Evolutionary conservation across 1,140 invertebrate species (phyloP), one percentile per base, ranked within the genome.

Genomic region (Bombus confusus): DNA sequence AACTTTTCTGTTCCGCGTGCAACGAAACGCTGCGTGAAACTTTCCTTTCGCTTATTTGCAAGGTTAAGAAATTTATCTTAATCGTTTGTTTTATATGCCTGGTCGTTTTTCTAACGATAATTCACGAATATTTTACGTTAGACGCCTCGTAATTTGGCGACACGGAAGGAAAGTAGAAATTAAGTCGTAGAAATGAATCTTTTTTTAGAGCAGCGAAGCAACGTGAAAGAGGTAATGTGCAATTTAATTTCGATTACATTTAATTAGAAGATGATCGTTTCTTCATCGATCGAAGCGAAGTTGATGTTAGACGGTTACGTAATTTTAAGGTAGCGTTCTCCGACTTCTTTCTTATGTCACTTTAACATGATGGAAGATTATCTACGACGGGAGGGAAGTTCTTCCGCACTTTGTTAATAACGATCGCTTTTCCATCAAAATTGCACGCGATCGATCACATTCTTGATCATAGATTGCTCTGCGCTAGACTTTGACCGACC

Each of bases 1-100:
- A 31, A 28, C 57, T 28, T n/a, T n/a, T 28, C 62, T 3, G n/a
- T n/a, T 25, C 6, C n/a, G 62, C 41, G 41, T 34, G 77, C 77
- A 47, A 68, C 41, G n/a, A 28, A 66, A 66, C 37, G n/a, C 9
- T 22, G 41, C 13, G 13, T 47, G 37, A 43, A 66, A 77, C 73
- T 77, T 78, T 57, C 43, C 22, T 31, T n/a, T 34, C 28, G 1
- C 47, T 57, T 69, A 77, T 68, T 83, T 83, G 52, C 80, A 83
- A 39, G 80, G 72, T 68, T 76, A 37, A n/a, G 41, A 47, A 64
- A 81, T 62, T 73, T 22, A 72, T 71, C 10, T 25, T 5, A 13
- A 57, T 37, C 57, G 1, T 3, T 1, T 13, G 28, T n/a, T 62
- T 62, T 5, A 62, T 5, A 28, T 4, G 28, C 28, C 1, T 12